Base-by-base conservation (phyloP, 30 jellyfish, hydroid and myxozoan species). In the Aurelia aurita complex sp. Pacific region DNA sequence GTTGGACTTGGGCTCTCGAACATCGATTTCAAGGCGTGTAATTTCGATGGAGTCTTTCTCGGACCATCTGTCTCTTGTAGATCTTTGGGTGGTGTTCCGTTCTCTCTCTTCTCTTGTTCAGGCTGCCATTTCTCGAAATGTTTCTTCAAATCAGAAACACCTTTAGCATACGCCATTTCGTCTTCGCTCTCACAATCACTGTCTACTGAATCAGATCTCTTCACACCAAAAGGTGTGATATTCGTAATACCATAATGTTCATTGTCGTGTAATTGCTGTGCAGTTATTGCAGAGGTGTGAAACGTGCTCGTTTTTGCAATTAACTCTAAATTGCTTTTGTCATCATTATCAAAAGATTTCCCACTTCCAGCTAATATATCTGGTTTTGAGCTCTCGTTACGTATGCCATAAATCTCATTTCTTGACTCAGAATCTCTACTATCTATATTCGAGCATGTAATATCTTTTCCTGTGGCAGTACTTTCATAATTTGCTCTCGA, bases 91-190 rank as follows among this genome's bases (percentile, higher is more conserved):
- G 68, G 3, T 0, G 71, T 3, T 23, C 35, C 51, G 5, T 50
- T 50, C 32, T 64, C 77, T n/a, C 52, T 64, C 33, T 19, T 35
- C 68, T 62, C 40, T 53, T 77, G 76, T 38, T 60, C 65, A 29
- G 77, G 74, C 69, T 64, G 87, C 77, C 65, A 60, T 5, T 77
- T 77, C 15, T 77, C 87, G 52, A 77, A 77, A 9, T 40, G 87
- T 38, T 29, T 77, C 43, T 77, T 77, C 67, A 77, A 77, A 34
- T 77, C 87, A 32, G 87, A 77, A 60, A 77, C 77, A 63, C 78
- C 78, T 62, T 77, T 77, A 12, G 77, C 87, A 77, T 63, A 64
- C 5, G 87, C 87, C 87, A 77, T 77, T 18, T 77, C 87, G 10
- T 59, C 76, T 40, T 40, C 38, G 67, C 38, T 77, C 10, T 60